Evolutionary conservation across 2,888 invertebrate species (phyloP).

Genomic region (Macaria liturata): DNA sequence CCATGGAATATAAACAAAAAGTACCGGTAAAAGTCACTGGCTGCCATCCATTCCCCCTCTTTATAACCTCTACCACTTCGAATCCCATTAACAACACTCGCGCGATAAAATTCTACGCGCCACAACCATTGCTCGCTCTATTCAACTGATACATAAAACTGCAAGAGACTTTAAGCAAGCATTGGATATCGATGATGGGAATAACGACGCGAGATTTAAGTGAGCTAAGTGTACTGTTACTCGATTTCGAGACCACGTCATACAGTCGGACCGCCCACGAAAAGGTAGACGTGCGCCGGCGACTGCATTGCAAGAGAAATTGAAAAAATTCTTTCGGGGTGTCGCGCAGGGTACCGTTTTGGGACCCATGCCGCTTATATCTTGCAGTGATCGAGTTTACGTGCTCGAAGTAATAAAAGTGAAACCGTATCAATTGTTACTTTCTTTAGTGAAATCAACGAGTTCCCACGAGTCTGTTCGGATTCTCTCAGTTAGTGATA

Average conservation of each 20-base stretch:
- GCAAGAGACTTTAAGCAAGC: constrained; percentile 45
- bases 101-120: constrained; percentile 30
- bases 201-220: constrained; percentile 42
- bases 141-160: constrained; percentile 2
- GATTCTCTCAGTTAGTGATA: constrained; percentile 41
- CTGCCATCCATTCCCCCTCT: constrained; percentile 53
- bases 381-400: constrained; percentile 30
- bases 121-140: constrained; percentile 47
- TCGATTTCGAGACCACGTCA: constrained; percentile 74
- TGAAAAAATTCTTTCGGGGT: constrained; percentile 39
- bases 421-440: constrained; percentile 43
- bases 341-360: constrained; percentile 53
- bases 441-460: constrained; percentile 55
- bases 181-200: constrained; percentile 51
- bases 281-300: constrained; percentile 69
- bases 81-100: constrained; percentile 28
- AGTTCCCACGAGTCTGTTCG: constrained; percentile 50
- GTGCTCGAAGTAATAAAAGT: constrained; percentile 35
- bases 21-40: constrained; percentile 41
- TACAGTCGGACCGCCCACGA: constrained; percentile 75
- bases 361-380: constrained; percentile 40
- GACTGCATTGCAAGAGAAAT: constrained; percentile 54
- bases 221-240: constrained; percentile 55
- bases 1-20: constrained; percentile 60
- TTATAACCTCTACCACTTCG: constrained; percentile 44